Evolutionary conservation across 1,140 invertebrate species (phyloP), one percentile per base, ranked within the genome.

Genomic region (Amphibalanus amphitrite): DNA sequence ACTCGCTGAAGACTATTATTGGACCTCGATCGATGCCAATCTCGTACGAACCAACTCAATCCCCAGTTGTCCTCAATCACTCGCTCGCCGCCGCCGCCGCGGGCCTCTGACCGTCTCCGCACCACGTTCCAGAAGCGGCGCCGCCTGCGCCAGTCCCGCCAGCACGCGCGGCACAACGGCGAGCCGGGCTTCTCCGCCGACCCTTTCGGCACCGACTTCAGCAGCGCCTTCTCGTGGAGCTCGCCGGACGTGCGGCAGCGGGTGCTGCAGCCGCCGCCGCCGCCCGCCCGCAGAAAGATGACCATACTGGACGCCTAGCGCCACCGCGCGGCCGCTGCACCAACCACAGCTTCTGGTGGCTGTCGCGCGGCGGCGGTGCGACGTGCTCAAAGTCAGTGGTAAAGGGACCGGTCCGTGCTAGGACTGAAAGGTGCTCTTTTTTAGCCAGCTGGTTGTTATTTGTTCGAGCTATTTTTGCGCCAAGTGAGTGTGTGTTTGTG

Each of bases 361-460:
- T 20, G 47, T 59, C 47, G 23, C 47, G 47, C 47, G 20, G 10
- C 20, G 47, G 20, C 47, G 47, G 10, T 8, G 47, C 47, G 47
- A 59, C 17, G 47, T 59, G 47, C 47, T 59, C 47, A 59, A 59
- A 59, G 47, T 59, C 47, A 59, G 47, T 13, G 13, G 47, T 23
- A 59, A 20, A 17, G 47, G 47, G 47, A 20, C 13, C 47, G 10
- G 47, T 59, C 47, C 47, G 17, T 38, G 47, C 13, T 6, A 1
- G 47, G 10, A 23, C 10, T 17, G 13, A 13, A 20, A 17, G 47
- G 47, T 59, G 47, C 47, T 59, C 47, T 59, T 59, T 59, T 59
- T 59, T 59, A 59, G 47, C 47, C 47, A 59, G 47, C 47, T 59
- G 47, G 47, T 59, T 59, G 47, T 59, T 59, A 59, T 59, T 59